phyloP scores from a whole-genome alignment of 1,140 invertebrate genomes.

The Carposina sasakii region DNA sequence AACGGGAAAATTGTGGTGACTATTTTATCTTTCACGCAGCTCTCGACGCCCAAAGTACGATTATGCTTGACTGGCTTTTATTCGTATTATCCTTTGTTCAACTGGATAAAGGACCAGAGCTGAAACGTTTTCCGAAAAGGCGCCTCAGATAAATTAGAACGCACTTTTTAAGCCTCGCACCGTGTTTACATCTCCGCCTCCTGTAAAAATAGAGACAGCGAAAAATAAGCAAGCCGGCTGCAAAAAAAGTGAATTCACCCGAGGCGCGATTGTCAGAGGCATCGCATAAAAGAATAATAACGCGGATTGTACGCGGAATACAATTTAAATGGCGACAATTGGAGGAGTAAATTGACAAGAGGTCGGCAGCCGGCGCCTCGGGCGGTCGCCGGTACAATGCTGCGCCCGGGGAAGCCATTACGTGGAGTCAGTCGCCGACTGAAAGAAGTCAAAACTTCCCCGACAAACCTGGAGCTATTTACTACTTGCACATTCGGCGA shows the following conservation, averaged over 20 bases:
- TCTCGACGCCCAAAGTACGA: slow-evolving; percentile 42
- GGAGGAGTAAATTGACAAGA: slow-evolving; percentile 25
- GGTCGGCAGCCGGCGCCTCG: slow-evolving; percentile 35
- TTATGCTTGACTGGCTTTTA: slow-evolving; percentile 65
- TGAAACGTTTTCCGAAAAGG: slow-evolving; percentile 38
- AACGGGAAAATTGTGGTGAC: slow-evolving; percentile 53
- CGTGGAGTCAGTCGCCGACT: slow-evolving; percentile 43
- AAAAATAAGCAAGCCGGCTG: slow-evolving; percentile 22
- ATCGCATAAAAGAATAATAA: slow-evolving; percentile 51
- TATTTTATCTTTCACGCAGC: slow-evolving; percentile 54
- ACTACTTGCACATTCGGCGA: slow-evolving; percentile 49
- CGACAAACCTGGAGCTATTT: slow-evolving; percentile 57
- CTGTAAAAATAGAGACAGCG: slow-evolving; percentile 34
- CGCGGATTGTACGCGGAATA: slow-evolving; percentile 41
- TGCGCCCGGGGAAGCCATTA: slow-evolving; percentile 39
- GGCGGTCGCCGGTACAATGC: slow-evolving; percentile 28
- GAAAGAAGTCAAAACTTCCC: slow-evolving; percentile 57
- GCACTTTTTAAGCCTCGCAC: slow-evolving; percentile 29
- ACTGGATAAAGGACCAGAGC: slow-evolving; percentile 41
- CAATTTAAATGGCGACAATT: slow-evolving; percentile 56
- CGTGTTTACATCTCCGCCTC: slow-evolving; percentile 36
- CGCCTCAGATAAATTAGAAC: slow-evolving; percentile 44
- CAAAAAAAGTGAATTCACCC: slow-evolving; percentile 33
- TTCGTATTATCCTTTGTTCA: slow-evolving; percentile 55
- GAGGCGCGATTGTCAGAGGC: slow-evolving; percentile 11